Base-by-base conservation (phyloP, 2,888 invertebrate species). In the Pollenia amentaria region DNA sequence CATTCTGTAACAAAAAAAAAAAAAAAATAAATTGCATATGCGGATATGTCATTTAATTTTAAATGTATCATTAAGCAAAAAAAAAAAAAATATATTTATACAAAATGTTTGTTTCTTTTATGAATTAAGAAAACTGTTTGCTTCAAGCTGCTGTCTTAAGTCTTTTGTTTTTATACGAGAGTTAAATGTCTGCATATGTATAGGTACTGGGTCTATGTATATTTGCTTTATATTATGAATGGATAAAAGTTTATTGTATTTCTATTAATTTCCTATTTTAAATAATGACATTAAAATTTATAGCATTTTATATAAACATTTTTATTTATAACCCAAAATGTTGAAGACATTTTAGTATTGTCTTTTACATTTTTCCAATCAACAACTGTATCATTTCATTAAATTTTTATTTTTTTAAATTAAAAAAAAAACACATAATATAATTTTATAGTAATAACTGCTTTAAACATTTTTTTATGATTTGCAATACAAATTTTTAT, bases 31-130 rank as follows among this genome's bases (percentile, higher is more conserved):
- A 53, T 53, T 73, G 70, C 55, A 69, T 77, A 73, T 87, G 87
- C 80, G 87, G 87, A 87, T 87, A 77, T 87, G 84, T 73, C 87
- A 81, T 73, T 87, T 77, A 72, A 79, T 62, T 79, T 80, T 65
- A 62, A 87, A 80, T 62, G 62, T 55, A 76, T 81, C 77, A 80
- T 77, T 44, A 70, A 67, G 18, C 29, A 80, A 62, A 67, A 51
- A 73, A 14, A 1, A n/a, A 4, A 70, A 67, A 6, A 62, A 21
- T 16, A 64, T 29, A 29, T 29, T 29, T 29, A 29, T 29, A 16
- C 40, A 83, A 53, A 57, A 3, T 38, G 46, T 70, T 53, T 29
- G 4, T 12, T 72, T 38, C 60, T 21, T 77, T 65, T 53, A 38
- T 60, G 48, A 67, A 55, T 67, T 21, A 57, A 81, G 65, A 72